Evolutionary conservation across 2,888 invertebrate genomes (phyloP).

Genomic region (Dicyrtomina minuta): DNA sequence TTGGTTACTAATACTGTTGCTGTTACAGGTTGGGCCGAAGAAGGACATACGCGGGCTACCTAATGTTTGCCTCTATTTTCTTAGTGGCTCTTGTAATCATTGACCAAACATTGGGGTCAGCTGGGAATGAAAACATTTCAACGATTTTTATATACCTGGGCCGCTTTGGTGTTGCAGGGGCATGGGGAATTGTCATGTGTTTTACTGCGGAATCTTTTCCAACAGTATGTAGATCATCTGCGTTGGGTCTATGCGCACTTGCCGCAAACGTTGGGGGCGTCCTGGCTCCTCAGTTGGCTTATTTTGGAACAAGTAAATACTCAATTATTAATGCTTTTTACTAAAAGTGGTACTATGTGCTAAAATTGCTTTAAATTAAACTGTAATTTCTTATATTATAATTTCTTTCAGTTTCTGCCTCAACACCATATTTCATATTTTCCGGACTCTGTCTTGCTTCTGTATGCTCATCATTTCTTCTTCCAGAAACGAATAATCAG

Average conservation of each 20-base stretch:
- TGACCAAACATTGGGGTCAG: background rate
- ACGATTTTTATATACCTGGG: slow-evolving; percentile 17
- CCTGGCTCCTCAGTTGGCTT: slow-evolving; percentile 46
- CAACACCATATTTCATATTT: slow-evolving; percentile 46
- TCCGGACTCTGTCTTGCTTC: slow-evolving; percentile 35
- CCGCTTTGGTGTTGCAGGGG: slow-evolving; percentile 28
- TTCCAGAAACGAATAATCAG: slow-evolving; percentile 46
- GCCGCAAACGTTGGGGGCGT: slow-evolving; percentile 44
- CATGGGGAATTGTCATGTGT: slow-evolving; percentile 48
- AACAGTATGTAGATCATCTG: slow-evolving; percentile 41
- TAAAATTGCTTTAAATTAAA: too few relatives aligned
- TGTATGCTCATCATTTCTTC: slow-evolving; percentile 29
- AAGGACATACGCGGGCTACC: slow-evolving; percentile 38
- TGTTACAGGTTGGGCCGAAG: slow-evolving; percentile 46
- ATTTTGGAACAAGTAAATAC: slow-evolving; percentile 39
- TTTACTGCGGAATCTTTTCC: slow-evolving; percentile 50
- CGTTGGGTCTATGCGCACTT: slow-evolving; percentile 44
- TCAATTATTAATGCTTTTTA: background rate
- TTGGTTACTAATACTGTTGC: too few relatives aligned
- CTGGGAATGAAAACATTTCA: too few relatives aligned
- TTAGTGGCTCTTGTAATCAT: slow-evolving; percentile 37
- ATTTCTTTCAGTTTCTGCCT: slow-evolving; percentile 37
- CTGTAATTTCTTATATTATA: background rate
- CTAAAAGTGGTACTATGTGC: background rate
- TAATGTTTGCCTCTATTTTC: slow-evolving; percentile 36